Evolutionary conservation across 2,888 invertebrate species (phyloP), one percentile per base, ranked within the genome.

Genomic region (Anthrax anthrax): DNA sequence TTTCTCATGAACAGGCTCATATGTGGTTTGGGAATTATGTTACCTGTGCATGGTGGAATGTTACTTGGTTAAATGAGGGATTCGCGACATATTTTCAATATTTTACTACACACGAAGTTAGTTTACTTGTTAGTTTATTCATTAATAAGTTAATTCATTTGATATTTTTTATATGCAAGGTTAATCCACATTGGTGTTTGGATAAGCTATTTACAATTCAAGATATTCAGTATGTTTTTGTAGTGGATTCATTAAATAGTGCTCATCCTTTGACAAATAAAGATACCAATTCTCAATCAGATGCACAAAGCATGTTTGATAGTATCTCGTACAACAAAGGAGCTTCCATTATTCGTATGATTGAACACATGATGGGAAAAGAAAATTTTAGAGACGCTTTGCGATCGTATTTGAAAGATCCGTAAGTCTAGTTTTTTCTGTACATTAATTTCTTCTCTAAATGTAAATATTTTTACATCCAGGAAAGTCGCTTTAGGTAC

Each of bases 51-150:
- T 42, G 64, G 63, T 83, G 74, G 73, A 68, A 55, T 55, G 71
- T 38, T 76, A 78, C 61, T 75, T 84, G 54, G 74, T 63, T 82
- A 44, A 73, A 75, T 10, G 84, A 85, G 62, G 67, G 67, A 0
- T 83, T 84, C 51, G 83, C 83, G 0, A 72, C 75, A 57, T 84
- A 77, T 61, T 81, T 83, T 57, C 80, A 88, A 61, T 36, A 36
- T 16, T 36, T 36, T 3, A 36, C n/a, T 16, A 36, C 36, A 12
- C 16, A 36, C 6, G 6, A 36, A 16, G 36, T 36, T 34, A 13
- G 34, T 34, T 8, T 8, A 27, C 5, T 9, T 9, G 2, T 27
- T 8, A 8, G 2, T 27, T 2, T 27, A 27, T 23, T 4, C 5
- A 27, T 27, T 27, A 27, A 9, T 27, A 27, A 1, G 23, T 8